A percentile compares a stretch with the other conserved stretches of the same genome.
These are phyloP conservation scores for Planiliza haematocheilus DNA, from an alignment of 2,113 vertebrate genomes.

Conservation along the genomic window DNA sequence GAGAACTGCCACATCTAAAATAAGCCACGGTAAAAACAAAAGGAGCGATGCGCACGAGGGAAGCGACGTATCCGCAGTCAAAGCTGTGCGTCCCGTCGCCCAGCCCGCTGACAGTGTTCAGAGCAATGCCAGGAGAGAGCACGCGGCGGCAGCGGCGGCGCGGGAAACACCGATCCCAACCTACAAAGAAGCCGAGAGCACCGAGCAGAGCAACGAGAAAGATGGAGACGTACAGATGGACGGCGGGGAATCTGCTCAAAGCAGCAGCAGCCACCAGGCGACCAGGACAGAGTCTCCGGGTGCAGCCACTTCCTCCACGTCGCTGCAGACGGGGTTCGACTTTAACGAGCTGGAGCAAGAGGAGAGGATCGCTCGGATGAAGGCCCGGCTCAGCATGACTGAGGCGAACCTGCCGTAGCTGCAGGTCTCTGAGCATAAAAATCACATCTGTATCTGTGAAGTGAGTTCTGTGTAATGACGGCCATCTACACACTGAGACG, in stretches of 20 bases:
- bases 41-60: background rate
- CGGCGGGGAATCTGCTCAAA: background rate
- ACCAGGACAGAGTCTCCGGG: background rate
- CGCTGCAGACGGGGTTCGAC: conserved; percentile 11
- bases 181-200: background rate
- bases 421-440: too few relatives aligned
- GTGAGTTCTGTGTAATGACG: too few relatives aligned
- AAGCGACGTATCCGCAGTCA: background rate
- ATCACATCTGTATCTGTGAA: too few relatives aligned
- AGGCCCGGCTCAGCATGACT: conserved; percentile 19
- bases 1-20: background rate
- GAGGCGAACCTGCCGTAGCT: background rate
- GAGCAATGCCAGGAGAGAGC: background rate
- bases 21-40: background rate
- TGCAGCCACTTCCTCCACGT: background rate
- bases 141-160: too few relatives aligned
- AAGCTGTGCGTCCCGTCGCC: background rate
- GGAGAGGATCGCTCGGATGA: conserved; percentile 42
- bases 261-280: background rate
- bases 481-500: too few relatives aligned
- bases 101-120: background rate
- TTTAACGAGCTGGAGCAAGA: conserved; percentile 38
- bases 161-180: background rate
- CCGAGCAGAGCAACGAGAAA: background rate
- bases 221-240: background rate